Conservation (phyloP, 2,797 vertebrate species). For the Momotus momota region DNA sequence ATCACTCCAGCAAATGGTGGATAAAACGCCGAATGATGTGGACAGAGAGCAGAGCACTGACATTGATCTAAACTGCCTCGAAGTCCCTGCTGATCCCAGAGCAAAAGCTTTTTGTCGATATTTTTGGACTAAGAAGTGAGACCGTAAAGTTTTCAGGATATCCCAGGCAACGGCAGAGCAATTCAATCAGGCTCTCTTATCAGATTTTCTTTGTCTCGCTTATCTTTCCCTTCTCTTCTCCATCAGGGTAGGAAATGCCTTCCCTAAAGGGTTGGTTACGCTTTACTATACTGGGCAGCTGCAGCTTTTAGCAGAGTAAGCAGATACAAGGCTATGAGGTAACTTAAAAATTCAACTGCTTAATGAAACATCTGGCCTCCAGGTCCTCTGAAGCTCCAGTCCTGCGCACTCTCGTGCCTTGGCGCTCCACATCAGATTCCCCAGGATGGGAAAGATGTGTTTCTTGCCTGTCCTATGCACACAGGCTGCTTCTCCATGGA, state of each 20-base stretch:
- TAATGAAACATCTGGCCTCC: neutral
- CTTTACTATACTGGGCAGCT: neutral
- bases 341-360: neutral
- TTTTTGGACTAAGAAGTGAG: neutral
- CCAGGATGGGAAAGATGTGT: rapidly evolving
- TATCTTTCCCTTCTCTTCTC: neutral
- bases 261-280: neutral
- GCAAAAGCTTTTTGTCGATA: neutral
- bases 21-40: neutral
- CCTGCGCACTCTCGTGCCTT: neutral
- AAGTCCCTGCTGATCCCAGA: neutral
- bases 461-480: neutral
- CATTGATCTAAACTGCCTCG: constrained; percentile 8
- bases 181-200: neutral
- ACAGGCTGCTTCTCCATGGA: neutral
- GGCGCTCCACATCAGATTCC: neutral
- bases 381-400: neutral
- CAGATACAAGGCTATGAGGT: neutral
- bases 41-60: neutral
- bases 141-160: neutral
- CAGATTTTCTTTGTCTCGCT: neutral
- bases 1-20: neutral
- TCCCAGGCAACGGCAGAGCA: neutral
- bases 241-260: neutral
- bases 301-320: neutral